phyloP scores from a whole-genome alignment of 2,888 invertebrate genomes.

The Gibbula magus region DNA sequence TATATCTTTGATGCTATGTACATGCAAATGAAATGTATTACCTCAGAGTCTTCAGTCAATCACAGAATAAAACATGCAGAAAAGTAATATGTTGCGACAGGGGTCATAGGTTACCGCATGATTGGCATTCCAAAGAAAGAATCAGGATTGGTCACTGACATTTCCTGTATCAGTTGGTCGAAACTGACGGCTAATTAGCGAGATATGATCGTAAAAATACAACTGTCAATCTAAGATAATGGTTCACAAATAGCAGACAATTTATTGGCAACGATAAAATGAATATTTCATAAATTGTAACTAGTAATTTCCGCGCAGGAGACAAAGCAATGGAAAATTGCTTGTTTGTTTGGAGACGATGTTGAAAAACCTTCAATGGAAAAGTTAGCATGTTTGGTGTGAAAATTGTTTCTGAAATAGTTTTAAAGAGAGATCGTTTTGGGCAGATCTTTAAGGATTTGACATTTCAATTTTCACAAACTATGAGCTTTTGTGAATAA shows the following conservation, averaged over 20 bases:
- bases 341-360: background rate
- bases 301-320: background rate
- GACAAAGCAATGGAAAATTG: background rate
- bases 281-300: conserved; percentile 6
- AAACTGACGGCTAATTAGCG: conserved; percentile 1
- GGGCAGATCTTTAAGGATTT: too few relatives aligned
- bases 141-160: background rate
- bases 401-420: too few relatives aligned
- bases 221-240: background rate
- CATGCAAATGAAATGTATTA: too few relatives aligned
- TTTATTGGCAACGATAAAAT: conserved; percentile 13
- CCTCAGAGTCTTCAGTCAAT: background rate
- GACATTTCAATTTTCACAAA: too few relatives aligned
- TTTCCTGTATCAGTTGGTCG: background rate
- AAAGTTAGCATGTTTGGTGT: too few relatives aligned
- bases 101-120: background rate
- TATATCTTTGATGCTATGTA: too few relatives aligned
- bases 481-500: too few relatives aligned
- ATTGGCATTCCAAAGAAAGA: background rate
- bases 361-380: too few relatives aligned
- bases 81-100: background rate
- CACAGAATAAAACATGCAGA: background rate
- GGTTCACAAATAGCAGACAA: background rate
- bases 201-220: background rate
- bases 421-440: too few relatives aligned